Evolutionary conservation across 2,113 vertebrate species (phyloP).

Genomic region (Tenebrosternarchus preto): DNA sequence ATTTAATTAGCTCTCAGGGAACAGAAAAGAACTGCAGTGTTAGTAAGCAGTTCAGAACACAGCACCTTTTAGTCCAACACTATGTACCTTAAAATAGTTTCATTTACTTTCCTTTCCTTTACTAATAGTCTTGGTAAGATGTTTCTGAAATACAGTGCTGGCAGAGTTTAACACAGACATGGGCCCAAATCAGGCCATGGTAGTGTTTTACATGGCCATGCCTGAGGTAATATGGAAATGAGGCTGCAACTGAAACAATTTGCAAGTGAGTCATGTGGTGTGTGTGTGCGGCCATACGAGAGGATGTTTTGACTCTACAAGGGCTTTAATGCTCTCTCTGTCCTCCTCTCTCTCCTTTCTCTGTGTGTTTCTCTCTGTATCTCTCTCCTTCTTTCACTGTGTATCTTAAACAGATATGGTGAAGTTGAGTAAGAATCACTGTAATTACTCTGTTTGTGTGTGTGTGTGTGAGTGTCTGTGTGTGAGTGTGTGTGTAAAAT

Average conservation of each 20-base stretch:
- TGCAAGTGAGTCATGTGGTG: not conserved
- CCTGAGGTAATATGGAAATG: not conserved
- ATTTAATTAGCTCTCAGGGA: not conserved
- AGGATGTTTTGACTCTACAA: too few species aligned
- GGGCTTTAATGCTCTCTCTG: not conserved
- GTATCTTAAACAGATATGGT: not conserved
- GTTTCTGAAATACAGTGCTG: too few species aligned
- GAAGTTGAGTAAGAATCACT: constrained; percentile 28
- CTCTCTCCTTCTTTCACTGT: not conserved
- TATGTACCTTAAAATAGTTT: too few species aligned
- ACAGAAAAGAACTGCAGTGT: not conserved
- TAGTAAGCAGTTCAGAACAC: not conserved
- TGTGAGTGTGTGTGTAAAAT: not conserved
- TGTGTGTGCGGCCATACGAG: not conserved
- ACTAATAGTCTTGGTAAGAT: too few species aligned
- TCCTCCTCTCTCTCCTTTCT: not conserved
- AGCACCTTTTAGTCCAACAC: too few species aligned
- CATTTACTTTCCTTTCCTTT: too few species aligned
- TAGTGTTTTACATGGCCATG: not conserved
- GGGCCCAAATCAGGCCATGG: too few species aligned
- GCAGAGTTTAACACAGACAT: too few species aligned
- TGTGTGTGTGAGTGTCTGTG: constrained; percentile 17
- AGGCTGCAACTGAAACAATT: too few species aligned
- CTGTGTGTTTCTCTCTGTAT: not conserved
- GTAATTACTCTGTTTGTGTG: constrained; percentile 24